These are phyloP conservation scores for Tanypteryx hageni DNA, from an alignment of 2,888 invertebrate genomes.

Conservation along the genomic window DNA sequence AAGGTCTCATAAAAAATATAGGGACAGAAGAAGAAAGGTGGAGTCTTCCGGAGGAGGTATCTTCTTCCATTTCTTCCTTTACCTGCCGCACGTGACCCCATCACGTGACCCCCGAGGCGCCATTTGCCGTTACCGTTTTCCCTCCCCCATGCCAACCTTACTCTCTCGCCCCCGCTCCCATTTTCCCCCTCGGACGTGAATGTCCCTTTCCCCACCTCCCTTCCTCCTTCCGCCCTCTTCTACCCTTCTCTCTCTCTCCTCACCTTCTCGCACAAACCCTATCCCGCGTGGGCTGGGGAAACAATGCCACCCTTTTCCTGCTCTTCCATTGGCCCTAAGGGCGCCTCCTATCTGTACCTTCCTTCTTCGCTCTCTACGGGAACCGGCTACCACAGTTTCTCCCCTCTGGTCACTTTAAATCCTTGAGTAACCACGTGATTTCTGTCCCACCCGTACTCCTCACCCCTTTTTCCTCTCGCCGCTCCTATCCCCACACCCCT, in stretches of 20 bases:
- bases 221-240: no score
- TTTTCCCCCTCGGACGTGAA: background rate
- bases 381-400: background rate
- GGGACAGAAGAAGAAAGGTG: background rate
- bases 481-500: background rate
- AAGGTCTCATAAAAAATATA: background rate
- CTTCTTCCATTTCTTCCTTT: background rate
- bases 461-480: background rate
- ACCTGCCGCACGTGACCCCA: slow-evolving; percentile 45
- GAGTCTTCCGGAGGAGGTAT: background rate
- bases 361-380: no score
- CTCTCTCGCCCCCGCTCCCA: background rate
- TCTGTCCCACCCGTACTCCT: background rate
- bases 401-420: slow-evolving; percentile 17
- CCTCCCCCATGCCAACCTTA: background rate
- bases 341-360: background rate
- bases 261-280: no score
- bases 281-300: background rate
- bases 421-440: slow-evolving; percentile 29
- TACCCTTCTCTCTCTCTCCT: no score
- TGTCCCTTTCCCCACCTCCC: background rate
- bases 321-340: background rate
- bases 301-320: background rate
- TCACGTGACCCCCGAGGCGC: slow-evolving; percentile 53
- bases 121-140: slow-evolving; percentile 26